Conservation (phyloP, 2,888 invertebrate genomes). For the Arrhopalites spinosus region DNA sequence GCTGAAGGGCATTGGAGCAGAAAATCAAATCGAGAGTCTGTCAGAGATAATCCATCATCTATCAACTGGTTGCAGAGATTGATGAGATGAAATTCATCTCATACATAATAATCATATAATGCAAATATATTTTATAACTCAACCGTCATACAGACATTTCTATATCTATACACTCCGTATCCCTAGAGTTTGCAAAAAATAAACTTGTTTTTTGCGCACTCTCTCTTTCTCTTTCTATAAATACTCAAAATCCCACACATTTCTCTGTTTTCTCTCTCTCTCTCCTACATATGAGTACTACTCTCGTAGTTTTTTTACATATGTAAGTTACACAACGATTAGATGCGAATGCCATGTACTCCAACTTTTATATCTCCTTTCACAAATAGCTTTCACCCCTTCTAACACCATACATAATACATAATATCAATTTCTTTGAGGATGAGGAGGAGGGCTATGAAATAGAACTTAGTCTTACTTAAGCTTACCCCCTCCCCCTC, state of each 20-base stretch:
- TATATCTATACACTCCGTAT: neutral
- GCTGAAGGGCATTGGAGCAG: slow-evolving; percentile 16
- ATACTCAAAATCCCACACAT: too few species aligned
- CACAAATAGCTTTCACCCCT: neutral
- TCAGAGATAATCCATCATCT: slow-evolving; percentile 34
- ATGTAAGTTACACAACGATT: neutral
- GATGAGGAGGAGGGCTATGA: too few species aligned
- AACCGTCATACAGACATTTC: neutral
- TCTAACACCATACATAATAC: neutral
- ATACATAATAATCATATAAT: slow-evolving; percentile 8
- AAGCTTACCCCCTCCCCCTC: too few species aligned
- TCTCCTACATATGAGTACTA: neutral
- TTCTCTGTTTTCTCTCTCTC: neutral
- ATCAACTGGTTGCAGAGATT: slow-evolving; percentile 31
- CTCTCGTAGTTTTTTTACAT: slow-evolving; percentile 4
- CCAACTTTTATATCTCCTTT: too few species aligned
- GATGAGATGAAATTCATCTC: slow-evolving; percentile 9
- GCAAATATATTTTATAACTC: neutral
- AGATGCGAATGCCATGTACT: neutral
- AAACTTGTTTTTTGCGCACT: too few species aligned
- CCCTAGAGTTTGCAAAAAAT: too few species aligned
- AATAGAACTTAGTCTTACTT: too few species aligned
- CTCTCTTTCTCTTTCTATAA: too few species aligned
- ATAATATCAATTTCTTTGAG: too few species aligned
- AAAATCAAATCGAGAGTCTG: slow-evolving; percentile 31